phyloP scores from a whole-genome alignment of 2,797 vertebrate species.

The Morus bassanus region DNA sequence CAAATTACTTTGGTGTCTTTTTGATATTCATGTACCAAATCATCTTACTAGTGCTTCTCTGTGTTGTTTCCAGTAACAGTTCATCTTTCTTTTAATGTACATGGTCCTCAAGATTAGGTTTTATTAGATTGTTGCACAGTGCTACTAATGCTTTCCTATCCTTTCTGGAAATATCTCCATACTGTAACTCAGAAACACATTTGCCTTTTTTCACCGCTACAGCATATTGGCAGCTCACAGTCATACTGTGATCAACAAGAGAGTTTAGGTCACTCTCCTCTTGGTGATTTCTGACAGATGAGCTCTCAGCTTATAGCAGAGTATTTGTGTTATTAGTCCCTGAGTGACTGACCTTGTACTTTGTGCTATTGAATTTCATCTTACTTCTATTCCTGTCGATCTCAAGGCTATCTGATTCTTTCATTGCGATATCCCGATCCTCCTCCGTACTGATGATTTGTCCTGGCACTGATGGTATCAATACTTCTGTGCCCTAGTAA shows the following conservation, averaged over 20 bases:
- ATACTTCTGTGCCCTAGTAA: neutral
- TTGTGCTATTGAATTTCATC: constrained; percentile 60
- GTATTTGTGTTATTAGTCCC: constrained; percentile 58
- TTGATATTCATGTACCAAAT: neutral
- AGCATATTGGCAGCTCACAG: neutral
- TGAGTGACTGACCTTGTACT: constrained; percentile 59
- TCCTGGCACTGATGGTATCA: neutral
- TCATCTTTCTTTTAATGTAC: neutral
- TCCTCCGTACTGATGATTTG: neutral
- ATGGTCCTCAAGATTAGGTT: neutral
- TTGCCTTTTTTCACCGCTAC: neutral
- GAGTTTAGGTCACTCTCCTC: constrained; percentile 49
- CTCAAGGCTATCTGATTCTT: constrained; percentile 28
- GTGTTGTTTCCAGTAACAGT: neutral
- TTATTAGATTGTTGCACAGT: neutral
- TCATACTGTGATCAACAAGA: constrained; percentile 28
- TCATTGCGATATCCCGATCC: neutral
- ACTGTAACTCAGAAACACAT: neutral
- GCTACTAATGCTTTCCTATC: neutral
- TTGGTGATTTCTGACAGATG: constrained; percentile 50
- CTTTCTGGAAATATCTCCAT: neutral
- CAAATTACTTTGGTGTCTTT: neutral
- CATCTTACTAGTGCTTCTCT: neutral
- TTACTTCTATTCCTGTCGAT: constrained; percentile 51
- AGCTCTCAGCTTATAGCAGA: constrained; percentile 35